Base-by-base conservation (phyloP, 2,888 invertebrate genomes). In the Hirtodrosophila alboralis region DNA sequence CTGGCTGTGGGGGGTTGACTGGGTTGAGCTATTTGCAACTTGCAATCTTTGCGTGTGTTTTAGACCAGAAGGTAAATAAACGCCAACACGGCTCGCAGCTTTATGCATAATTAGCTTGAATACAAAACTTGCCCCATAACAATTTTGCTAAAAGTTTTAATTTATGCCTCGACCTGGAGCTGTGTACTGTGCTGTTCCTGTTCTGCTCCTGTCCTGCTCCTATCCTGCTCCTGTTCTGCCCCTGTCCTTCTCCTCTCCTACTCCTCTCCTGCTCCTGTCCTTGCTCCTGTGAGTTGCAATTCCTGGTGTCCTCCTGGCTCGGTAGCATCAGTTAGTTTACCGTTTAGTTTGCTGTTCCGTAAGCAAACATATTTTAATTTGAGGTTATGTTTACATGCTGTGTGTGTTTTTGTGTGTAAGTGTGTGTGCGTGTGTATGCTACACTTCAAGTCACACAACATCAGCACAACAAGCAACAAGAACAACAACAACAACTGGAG, bases 321-420 rank as follows among this genome's bases (percentile, higher is more conserved):
- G 5, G 44, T 52, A 36, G 72, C 73, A 70, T 73, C 71, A 56
- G 65, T 51, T 63, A 69, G 74, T 69, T 72, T 63, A 44, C 67
- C 67, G 47, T 66, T 62, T 38, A 67, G 71, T 77, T 65, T 53
- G 58, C 60, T 59, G 13, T 56, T 23, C 52, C 67, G 65, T 60
- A 70, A 69, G 80, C 66, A 81, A 81, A 81, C 75, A 80, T 72
- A 83, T 84, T 84, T 80, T 78, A 83, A 83, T 84, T 83, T 83
- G 80, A 75, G 84, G 81, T 75, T 83, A 75, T 83, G 81, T 80
- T 84, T 83, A 83, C 76, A 80, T 43, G 63, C 53, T 26, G 16
- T 59, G 18, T 41, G 47, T 21, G 4, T n/a, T n/a, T n/a, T n/a
- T 9, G 10, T 23, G 40, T 45, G 14, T 47, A n/a, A n/a, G 27